These are phyloP conservation scores for Poeciliopsis turrubarensis DNA, from an alignment of 2,113 vertebrate species.

Conservation along the genomic window DNA sequence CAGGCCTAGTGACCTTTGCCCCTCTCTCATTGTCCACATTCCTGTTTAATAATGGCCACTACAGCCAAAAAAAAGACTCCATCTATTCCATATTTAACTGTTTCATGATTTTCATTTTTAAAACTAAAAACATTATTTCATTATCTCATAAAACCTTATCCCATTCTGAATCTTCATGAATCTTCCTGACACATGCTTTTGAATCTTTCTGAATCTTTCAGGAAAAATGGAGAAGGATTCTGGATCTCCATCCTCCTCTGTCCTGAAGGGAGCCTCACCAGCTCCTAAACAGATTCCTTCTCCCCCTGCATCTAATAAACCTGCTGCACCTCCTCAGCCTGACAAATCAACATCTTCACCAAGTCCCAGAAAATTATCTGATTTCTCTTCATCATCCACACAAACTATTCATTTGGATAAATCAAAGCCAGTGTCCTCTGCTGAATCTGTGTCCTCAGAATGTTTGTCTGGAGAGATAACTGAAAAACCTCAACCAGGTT, in stretches of 20 bases:
- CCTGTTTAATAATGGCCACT: no score
- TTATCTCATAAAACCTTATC: not conserved
- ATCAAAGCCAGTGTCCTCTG: constrained; percentile 6
- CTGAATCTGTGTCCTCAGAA: not conserved
- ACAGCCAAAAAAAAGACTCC: not conserved
- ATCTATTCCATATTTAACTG: not conserved
- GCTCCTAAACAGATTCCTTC: constrained; percentile 25
- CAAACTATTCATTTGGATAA: not conserved
- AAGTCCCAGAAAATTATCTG: not conserved
- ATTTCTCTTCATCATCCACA: constrained; percentile 2
- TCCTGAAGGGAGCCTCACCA: constrained; percentile 24
- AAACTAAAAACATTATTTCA: not conserved
- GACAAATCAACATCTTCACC: constrained; percentile 8
- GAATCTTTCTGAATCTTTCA: constrained; percentile 12
- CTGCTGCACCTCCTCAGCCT: constrained; percentile 1
- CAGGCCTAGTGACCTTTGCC: no score
- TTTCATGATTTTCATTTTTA: not conserved
- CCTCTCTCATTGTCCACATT: no score
- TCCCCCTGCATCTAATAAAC: constrained; percentile 17
- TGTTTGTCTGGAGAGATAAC: not conserved
- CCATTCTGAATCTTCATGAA: not conserved
- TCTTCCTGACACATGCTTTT: no score
- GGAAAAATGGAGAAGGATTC: constrained; percentile 53
- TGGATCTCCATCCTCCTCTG: constrained; percentile 15
- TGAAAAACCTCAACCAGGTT: constrained; percentile 19